Evolutionary conservation across 1,140 invertebrate species (phyloP).

Genomic region (Bombus affinis): DNA sequence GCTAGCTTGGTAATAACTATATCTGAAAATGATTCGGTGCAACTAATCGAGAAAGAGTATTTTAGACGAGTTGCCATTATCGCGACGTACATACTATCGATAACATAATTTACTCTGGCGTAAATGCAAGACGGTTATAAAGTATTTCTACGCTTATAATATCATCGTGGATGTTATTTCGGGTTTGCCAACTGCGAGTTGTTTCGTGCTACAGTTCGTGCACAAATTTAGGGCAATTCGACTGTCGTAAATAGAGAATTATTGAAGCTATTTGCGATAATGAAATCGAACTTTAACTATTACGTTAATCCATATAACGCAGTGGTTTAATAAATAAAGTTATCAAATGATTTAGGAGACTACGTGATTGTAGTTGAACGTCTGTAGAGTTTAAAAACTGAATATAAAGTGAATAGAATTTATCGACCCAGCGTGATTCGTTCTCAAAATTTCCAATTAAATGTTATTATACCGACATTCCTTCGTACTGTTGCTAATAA

Average conservation of each 20-base stretch:
- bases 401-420: not conserved
- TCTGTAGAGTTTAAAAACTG: not conserved
- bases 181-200: constrained; percentile 43
- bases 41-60: constrained; percentile 29
- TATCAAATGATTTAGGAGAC: not conserved
- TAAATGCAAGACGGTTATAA: constrained; percentile 46
- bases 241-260: not conserved
- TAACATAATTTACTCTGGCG: constrained; percentile 51
- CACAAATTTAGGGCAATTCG: constrained; percentile 15
- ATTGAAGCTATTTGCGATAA: not conserved
- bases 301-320: not conserved
- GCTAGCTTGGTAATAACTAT: not conserved
- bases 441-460: not conserved
- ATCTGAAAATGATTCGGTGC: too few species aligned
- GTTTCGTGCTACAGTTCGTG: not conserved
- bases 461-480: not conserved
- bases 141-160: constrained; percentile 54
- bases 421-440: not conserved
- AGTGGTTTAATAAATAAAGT: not conserved
- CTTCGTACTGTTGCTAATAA: not conserved
- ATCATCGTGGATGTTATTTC: constrained; percentile 57
- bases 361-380: too few species aligned
- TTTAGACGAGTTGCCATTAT: constrained; percentile 23
- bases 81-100: constrained; percentile 39
- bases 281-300: not conserved